A percentile compares a stretch with the other conserved stretches of the same genome.
Evolutionary conservation across 2,888 invertebrate species (phyloP).

Genomic region (Dilophus febrilis): DNA sequence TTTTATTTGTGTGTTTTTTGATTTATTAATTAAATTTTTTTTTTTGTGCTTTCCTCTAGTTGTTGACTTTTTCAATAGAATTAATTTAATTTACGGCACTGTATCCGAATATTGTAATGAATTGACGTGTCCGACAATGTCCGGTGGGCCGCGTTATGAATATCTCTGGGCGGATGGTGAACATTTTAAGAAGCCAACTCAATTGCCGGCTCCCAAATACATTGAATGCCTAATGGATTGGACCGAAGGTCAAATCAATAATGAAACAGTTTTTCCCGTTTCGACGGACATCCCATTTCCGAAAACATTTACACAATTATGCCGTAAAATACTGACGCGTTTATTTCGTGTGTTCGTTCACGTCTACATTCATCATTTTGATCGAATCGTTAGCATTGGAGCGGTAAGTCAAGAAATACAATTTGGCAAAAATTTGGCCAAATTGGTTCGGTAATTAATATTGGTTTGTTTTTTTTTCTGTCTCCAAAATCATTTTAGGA

Average conservation of each 20-base stretch:
- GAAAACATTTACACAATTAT: conserved; percentile 56
- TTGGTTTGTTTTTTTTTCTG: conserved; percentile 4
- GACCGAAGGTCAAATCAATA: conserved; percentile 80
- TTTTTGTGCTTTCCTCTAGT: too few relatives aligned
- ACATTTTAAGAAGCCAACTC: conserved; percentile 60
- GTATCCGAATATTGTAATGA: conserved; percentile 72
- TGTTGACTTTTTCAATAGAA: conserved; percentile 86
- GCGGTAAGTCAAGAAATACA: conserved; percentile 55
- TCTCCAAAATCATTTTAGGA: conserved; percentile 33
- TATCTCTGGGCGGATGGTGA: conserved; percentile 82
- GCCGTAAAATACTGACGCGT: conserved; percentile 74
- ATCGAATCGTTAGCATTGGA: conserved; percentile 67
- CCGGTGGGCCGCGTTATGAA: conserved; percentile 75
- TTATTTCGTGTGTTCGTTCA: conserved; percentile 84
- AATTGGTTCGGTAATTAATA: not conserved
- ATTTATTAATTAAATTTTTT: too few relatives aligned
- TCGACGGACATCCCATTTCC: conserved; percentile 77
- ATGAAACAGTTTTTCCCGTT: conserved; percentile 71
- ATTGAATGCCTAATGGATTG: conserved; percentile 76
- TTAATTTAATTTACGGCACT: conserved; percentile 82
- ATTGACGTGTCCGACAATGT: conserved; percentile 75
- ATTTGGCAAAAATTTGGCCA: not conserved
- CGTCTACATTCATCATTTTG: conserved; percentile 89
- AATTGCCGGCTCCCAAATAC: conserved; percentile 68
- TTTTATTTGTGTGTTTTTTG: too few relatives aligned